Percentiles rank a stretch among this genome's conserved stretches.
These are phyloP conservation scores for Vulpes ferrilata DNA, from an alignment of 2,113 vertebrate species.

Conservation along the genomic window DNA sequence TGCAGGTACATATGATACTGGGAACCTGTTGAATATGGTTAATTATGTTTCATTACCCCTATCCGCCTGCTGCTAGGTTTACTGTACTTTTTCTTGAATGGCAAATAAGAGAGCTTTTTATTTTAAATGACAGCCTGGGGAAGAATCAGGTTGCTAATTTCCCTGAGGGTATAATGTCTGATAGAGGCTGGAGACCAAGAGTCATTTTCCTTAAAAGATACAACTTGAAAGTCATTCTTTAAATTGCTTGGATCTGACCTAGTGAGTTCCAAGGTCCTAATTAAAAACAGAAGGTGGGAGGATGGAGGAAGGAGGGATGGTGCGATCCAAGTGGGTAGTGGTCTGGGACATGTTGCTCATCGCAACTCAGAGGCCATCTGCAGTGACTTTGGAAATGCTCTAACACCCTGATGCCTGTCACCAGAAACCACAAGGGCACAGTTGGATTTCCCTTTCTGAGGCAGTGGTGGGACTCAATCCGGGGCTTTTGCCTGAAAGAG, in stretches of 20 bases:
- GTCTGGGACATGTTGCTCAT: fast-evolving
- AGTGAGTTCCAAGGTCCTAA: conserved; percentile 70
- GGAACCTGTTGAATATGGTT: conserved; percentile 77
- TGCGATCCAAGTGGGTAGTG: neutral
- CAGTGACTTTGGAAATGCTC: neutral
- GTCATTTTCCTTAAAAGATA: conserved; percentile 79
- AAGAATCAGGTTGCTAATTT: conserved; percentile 88
- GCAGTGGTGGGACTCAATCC: fast-evolving
- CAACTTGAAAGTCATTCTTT: conserved; percentile 79
- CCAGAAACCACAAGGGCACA: neutral
- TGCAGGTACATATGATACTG: conserved; percentile 61
- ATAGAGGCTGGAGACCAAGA: conserved; percentile 79
- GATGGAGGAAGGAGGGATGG: neutral
- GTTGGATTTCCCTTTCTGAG: neutral
- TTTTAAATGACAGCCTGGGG: conserved; percentile 83
- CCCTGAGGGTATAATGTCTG: conserved; percentile 84
- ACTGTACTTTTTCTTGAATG: conserved; percentile 83
- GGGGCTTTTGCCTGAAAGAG: neutral
- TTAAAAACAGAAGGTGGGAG: conserved; percentile 72
- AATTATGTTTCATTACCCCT: conserved; percentile 84
- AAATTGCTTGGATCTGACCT: conserved; percentile 59
- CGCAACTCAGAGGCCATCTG: neutral
- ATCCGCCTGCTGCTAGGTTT: conserved; percentile 82
- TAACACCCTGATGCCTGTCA: neutral
- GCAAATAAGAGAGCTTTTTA: conserved; percentile 85